These are phyloP conservation scores for Tragelaphus imberbis DNA, from an alignment of 2,113 vertebrate species.

Conservation along the genomic window DNA sequence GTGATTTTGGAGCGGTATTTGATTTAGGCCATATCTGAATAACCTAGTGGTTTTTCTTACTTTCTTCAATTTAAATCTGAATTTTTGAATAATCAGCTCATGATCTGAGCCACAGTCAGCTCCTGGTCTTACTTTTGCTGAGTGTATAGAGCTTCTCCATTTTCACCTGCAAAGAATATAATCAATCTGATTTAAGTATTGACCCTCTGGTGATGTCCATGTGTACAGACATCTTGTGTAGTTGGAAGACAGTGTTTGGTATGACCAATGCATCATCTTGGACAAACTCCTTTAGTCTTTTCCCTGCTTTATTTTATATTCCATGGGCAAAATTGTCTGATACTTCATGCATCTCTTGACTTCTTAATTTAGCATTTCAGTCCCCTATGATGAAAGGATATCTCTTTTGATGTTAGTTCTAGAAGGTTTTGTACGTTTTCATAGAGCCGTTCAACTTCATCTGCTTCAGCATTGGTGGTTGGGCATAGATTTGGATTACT, in stretches of 20 bases:
- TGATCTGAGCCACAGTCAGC: background rate
- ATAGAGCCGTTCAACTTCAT: background rate
- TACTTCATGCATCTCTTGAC: background rate
- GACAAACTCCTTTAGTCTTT: background rate
- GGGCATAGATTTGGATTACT: background rate
- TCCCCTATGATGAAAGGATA: background rate
- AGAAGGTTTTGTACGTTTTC: background rate
- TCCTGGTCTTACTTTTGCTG: background rate
- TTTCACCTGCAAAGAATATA: background rate
- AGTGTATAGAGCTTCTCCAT: background rate
- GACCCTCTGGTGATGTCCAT: background rate
- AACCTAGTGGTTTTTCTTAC: background rate
- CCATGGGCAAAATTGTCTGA: background rate
- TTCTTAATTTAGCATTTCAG: background rate
- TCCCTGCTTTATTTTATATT: background rate
- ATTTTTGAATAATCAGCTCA: background rate
- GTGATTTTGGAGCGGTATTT: background rate
- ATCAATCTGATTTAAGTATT: background rate
- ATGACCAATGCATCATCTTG: background rate
- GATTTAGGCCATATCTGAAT: background rate
- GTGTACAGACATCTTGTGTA: background rate
- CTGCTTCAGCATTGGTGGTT: background rate
- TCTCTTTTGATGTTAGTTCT: background rate
- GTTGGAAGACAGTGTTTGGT: background rate
- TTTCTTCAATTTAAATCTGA: background rate